phyloP scores from a whole-genome alignment of 2,113 vertebrate species.

The Tympanuchus pallidicinctus region DNA sequence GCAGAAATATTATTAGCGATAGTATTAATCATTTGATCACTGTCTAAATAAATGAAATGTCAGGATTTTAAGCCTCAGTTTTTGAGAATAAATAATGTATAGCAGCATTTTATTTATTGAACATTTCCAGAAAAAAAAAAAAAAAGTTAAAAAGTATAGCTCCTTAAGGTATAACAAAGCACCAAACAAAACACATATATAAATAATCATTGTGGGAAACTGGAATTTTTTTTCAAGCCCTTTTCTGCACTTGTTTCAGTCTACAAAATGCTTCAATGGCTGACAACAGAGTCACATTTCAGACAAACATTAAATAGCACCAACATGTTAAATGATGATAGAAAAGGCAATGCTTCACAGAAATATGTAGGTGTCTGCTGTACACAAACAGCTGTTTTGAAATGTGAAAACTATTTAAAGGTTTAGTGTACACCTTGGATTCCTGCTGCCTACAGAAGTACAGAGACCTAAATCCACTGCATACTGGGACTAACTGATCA shows the following conservation, averaged over 20 bases:
- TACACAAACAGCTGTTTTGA: conserved; percentile 68
- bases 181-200: background rate
- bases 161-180: background rate
- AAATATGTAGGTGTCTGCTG: conserved; percentile 62
- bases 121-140: background rate
- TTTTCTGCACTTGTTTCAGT: conserved; percentile 32
- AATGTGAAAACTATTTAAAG: conserved; percentile 65
- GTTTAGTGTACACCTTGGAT: conserved; percentile 64
- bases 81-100: background rate
- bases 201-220: conserved; percentile 8
- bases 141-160: background rate
- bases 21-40: background rate
- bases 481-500: conserved; percentile 71
- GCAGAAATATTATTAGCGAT: background rate
- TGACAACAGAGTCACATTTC: conserved; percentile 46
- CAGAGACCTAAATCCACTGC: conserved; percentile 67
- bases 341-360: conserved; percentile 56
- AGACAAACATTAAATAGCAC: conserved; percentile 44
- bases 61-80: background rate
- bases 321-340: conserved; percentile 40
- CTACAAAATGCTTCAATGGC: conserved; percentile 19
- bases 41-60: background rate
- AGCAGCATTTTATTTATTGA: background rate
- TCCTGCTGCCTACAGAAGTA: conserved; percentile 62
- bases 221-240: background rate